phyloP scores from a whole-genome alignment of 2,797 vertebrate genomes.

The Myiotriccus ornatus region DNA sequence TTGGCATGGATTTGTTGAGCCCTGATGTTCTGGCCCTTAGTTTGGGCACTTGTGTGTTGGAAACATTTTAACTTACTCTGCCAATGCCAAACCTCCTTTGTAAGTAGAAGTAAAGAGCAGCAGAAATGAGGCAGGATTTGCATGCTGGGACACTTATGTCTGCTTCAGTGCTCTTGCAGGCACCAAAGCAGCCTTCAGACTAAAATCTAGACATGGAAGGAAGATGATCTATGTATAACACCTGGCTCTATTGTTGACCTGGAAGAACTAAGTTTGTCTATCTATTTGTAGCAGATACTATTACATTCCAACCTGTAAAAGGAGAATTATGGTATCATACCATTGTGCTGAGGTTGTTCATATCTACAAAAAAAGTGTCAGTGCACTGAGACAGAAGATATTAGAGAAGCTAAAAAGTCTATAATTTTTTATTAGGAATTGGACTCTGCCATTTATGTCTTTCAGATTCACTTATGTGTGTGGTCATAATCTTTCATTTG shows the following conservation, averaged over 20 bases:
- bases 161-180: constrained; percentile 1
- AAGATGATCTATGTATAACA: neutral
- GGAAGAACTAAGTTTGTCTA: neutral
- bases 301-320: neutral
- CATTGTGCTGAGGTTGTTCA: neutral
- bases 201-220: neutral
- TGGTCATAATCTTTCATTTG: constrained; percentile 27
- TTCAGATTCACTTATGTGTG: neutral
- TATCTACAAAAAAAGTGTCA: neutral
- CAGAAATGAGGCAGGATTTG: neutral
- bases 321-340: neutral
- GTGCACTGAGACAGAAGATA: neutral
- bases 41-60: neutral
- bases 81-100: neutral
- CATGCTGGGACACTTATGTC: neutral
- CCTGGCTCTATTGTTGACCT: neutral
- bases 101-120: constrained; percentile 19
- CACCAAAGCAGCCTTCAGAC: neutral
- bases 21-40: neutral
- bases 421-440: constrained; percentile 42
- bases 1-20: neutral
- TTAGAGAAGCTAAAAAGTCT: neutral
- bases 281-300: neutral
- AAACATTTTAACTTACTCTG: constrained; percentile 8
- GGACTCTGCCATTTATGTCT: constrained; percentile 19